These are phyloP conservation scores for Oplegnathus fasciatus DNA, from an alignment of 2,113 vertebrate species.

Conservation along the genomic window DNA sequence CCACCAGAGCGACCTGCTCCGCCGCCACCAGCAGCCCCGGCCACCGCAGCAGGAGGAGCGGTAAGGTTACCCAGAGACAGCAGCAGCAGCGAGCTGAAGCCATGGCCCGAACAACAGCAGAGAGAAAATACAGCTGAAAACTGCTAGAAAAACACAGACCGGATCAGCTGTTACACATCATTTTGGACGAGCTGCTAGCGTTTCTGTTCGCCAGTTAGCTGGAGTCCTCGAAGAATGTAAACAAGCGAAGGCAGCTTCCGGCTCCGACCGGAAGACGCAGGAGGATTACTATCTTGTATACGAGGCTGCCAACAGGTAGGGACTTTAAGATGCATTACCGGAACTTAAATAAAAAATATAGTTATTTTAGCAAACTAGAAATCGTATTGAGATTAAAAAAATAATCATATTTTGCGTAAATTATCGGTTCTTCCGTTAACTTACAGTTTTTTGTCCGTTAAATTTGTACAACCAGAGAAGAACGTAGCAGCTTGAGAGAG, in stretches of 20 bases:
- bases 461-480: neutral
- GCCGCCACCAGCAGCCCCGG: slow-evolving; percentile 62
- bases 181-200: neutral
- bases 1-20: slow-evolving; percentile 82
- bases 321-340: neutral
- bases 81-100: slow-evolving; percentile 28
- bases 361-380: neutral
- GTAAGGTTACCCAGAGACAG: slow-evolving; percentile 41
- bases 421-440: neutral
- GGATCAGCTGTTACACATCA: slow-evolving; percentile 33
- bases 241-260: slow-evolving; percentile 73
- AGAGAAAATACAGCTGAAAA: neutral
- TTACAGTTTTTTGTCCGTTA: neutral
- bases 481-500: neutral
- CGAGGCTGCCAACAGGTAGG: neutral
- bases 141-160: neutral
- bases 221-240: slow-evolving; percentile 61
- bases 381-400: rapidly evolving
- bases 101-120: slow-evolving; percentile 49
- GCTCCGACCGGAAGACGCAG: slow-evolving; percentile 43
- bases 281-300: slow-evolving; percentile 8
- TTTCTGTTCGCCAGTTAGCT: neutral
- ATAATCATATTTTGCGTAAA: neutral
- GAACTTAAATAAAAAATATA: neutral
- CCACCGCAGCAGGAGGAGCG: slow-evolving; percentile 69